Conservation (phyloP, 2,888 invertebrate genomes). For the Entomobrya proxima region DNA sequence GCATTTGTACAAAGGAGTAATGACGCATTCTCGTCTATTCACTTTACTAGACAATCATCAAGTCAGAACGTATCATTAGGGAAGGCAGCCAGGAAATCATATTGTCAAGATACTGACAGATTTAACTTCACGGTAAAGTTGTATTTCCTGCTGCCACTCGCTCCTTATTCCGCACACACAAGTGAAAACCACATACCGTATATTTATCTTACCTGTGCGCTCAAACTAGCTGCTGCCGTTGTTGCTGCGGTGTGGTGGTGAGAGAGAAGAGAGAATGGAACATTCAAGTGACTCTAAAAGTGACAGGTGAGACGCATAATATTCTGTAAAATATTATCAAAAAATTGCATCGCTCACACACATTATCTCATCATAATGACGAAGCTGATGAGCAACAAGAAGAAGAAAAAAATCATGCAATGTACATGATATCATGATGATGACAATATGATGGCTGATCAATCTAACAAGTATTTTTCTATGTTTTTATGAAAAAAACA, state of each 20-base stretch:
- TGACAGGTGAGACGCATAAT: constrained; percentile 66
- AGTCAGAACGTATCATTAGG: constrained; percentile 64
- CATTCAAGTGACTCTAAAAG: constrained; percentile 45
- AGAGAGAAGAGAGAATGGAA: not conserved
- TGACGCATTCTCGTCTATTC: constrained; percentile 54
- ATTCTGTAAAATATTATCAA: constrained; percentile 52
- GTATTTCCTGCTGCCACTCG: constrained; percentile 69
- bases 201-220: constrained; percentile 37
- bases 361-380: constrained; percentile 25
- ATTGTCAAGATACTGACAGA: constrained; percentile 72
- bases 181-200: constrained; percentile 53
- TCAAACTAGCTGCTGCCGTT: not conserved
- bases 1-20: not conserved
- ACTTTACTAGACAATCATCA: constrained; percentile 58
- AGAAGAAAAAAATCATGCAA: not conserved
- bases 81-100: constrained; percentile 71
- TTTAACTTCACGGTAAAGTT: constrained; percentile 67
- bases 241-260: not conserved
- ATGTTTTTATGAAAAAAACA: not conserved
- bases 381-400: constrained; percentile 13
- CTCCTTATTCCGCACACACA: not conserved
- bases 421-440: constrained; percentile 27
- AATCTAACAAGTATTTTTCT: constrained; percentile 21
- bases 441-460: constrained; percentile 14
- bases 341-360: constrained; percentile 59